Conservation (phyloP, 2,113 vertebrate genomes). For the Chascanopsetta lugubris region DNA sequence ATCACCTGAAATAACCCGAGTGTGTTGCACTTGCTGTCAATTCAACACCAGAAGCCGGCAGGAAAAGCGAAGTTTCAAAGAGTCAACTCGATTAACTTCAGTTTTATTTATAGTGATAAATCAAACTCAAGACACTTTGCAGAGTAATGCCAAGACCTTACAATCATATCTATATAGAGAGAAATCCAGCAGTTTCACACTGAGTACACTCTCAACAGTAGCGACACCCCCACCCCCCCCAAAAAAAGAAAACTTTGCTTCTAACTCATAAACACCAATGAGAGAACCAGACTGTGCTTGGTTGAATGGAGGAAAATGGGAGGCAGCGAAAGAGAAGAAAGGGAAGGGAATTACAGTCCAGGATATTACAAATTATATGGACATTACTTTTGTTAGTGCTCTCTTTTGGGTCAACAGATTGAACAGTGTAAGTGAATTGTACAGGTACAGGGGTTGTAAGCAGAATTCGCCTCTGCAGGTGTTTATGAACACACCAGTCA, state of each 20-base stretch:
- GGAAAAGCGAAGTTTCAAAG: constrained; percentile 2
- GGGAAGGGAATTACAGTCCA: no score
- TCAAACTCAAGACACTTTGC: neutral
- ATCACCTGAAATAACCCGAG: constrained; percentile 23
- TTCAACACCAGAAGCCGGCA: constrained; percentile 13
- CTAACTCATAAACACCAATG: neutral
- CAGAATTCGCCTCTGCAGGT: no score
- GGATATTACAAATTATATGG: no score
- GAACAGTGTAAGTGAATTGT: no score
- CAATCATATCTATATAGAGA: neutral
- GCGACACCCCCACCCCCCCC: no score
- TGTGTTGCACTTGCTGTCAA: constrained; percentile 24
- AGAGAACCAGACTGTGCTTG: neutral
- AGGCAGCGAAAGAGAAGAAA: neutral
- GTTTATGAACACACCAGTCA: no score
- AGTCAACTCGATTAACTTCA: neutral
- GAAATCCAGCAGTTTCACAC: neutral
- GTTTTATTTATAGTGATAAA: neutral
- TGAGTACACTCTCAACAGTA: neutral
- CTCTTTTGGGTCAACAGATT: no score
- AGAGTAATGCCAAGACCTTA: neutral
- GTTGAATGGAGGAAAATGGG: neutral
- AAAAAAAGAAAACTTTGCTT: neutral
- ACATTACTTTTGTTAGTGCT: neutral
- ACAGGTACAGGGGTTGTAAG: no score